A percentile compares a stretch with the other conserved stretches of the same genome.
These are phyloP conservation scores for Andrena chrysosceles DNA, from an alignment of 2,888 invertebrate genomes.

Conservation along the genomic window DNA sequence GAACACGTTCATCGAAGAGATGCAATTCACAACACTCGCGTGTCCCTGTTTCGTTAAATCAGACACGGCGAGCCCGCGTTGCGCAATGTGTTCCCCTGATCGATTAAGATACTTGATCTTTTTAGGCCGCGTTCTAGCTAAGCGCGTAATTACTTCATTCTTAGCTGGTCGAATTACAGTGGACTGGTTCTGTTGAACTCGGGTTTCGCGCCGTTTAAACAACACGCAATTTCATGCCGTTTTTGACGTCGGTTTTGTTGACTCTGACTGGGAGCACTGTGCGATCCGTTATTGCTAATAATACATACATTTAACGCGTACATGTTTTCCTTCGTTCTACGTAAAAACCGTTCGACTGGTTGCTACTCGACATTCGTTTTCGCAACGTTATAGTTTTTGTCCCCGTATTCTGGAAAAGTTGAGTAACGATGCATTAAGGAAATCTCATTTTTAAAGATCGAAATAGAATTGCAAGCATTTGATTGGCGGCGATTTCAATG, in stretches of 20 bases:
- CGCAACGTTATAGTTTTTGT: background rate
- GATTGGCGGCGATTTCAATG: too few species aligned
- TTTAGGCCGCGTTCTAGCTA: constrained; percentile 30
- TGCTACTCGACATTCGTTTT: background rate
- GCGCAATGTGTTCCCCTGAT: constrained; percentile 26
- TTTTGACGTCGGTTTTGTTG: background rate
- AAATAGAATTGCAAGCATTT: background rate
- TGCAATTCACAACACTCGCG: background rate
- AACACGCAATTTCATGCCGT: constrained; percentile 1
- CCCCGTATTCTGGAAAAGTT: background rate
- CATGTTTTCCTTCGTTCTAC: background rate
- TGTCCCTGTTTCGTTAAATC: constrained; percentile 1
- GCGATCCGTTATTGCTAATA: background rate
- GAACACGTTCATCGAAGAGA: background rate
- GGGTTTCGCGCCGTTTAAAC: background rate
- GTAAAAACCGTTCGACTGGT: background rate
- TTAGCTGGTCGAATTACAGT: constrained; percentile 23
- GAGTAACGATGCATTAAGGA: background rate
- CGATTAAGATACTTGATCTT: constrained; percentile 36
- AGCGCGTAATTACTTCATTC: constrained; percentile 37
- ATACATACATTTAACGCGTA: background rate
- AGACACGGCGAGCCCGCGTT: constrained; percentile 3
- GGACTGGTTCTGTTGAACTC: constrained; percentile 27
- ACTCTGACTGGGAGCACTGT: background rate
- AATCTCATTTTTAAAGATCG: background rate